Percentiles rank a stretch among this genome's conserved stretches.
Evolutionary conservation across 2,888 invertebrate genomes (phyloP).

Genomic region (Nematopogon swammerdamellus): DNA sequence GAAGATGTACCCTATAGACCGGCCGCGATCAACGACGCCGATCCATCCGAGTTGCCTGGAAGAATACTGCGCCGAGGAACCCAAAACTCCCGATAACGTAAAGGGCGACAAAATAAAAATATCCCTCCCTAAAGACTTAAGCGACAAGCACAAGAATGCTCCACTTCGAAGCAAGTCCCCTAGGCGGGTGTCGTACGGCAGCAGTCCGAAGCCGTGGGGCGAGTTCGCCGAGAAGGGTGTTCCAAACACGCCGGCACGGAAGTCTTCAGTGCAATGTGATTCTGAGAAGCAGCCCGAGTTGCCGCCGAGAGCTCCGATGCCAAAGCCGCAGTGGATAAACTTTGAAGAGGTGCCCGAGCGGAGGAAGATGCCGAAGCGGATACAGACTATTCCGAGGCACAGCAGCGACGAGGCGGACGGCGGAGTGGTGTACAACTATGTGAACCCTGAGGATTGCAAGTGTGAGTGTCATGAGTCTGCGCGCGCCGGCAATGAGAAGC

Average conservation of each 20-base stretch:
- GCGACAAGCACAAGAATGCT: slow-evolving; percentile 17
- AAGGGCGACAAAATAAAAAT: slow-evolving; percentile 66
- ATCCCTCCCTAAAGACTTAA: slow-evolving; percentile 62
- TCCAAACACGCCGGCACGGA: slow-evolving; percentile 29
- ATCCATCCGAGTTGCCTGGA: slow-evolving; percentile 68
- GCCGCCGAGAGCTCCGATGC: slow-evolving; percentile 23
- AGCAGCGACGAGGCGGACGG: slow-evolving; percentile 21
- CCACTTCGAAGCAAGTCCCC: slow-evolving; percentile 47
- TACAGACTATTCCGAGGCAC: slow-evolving; percentile 71
- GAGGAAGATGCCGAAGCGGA: slow-evolving; percentile 76
- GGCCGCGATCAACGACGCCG: slow-evolving; percentile 73
- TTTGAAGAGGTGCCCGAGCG: slow-evolving; percentile 84
- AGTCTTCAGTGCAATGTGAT: slow-evolving; percentile 13
- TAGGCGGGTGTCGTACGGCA: slow-evolving; percentile 37
- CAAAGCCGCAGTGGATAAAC: slow-evolving; percentile 72
- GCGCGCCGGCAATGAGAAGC: slow-evolving; percentile 11
- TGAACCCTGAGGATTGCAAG: slow-evolving; percentile 83
- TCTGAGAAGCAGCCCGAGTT: slow-evolving; percentile 34
- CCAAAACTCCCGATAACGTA: slow-evolving; percentile 24
- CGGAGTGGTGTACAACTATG: slow-evolving; percentile 67
- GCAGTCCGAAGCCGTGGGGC: slow-evolving; percentile 51
- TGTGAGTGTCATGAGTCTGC: slow-evolving; percentile 78
- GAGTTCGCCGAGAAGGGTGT: slow-evolving; percentile 64
- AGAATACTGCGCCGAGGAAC: slow-evolving; percentile 60
- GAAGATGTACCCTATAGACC: slow-evolving; percentile 68